These are phyloP conservation scores for Sebastes itinus DNA, from an alignment of 2,797 vertebrate species.

Conservation along the genomic window DNA sequence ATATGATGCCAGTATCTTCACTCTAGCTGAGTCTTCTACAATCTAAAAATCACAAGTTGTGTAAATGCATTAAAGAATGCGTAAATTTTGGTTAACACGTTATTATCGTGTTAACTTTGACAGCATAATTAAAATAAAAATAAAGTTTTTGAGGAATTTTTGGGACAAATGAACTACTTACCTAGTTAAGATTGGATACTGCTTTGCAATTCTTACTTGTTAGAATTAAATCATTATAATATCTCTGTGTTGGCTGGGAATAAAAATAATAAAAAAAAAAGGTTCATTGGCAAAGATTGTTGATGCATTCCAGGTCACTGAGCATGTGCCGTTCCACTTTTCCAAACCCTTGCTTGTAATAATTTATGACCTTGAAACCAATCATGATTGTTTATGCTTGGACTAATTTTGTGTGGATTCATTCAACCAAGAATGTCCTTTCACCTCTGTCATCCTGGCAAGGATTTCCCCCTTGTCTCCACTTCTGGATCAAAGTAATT, in stretches of 20 bases:
- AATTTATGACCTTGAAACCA: conserved; percentile 77
- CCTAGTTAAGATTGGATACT: background rate
- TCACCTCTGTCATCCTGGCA: conserved; percentile 57
- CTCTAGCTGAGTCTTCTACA: too few species aligned
- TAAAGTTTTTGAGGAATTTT: background rate
- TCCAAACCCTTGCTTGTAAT: conserved; percentile 65
- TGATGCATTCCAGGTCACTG: conserved; percentile 67
- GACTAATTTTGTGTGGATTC: conserved; percentile 64
- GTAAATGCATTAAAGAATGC: too few species aligned
- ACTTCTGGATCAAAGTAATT: conserved; percentile 34
- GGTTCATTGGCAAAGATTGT: conserved; percentile 52
- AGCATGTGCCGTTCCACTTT: conserved; percentile 67
- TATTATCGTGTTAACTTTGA: too few species aligned
- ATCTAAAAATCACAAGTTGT: too few species aligned
- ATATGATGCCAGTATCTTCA: too few species aligned
- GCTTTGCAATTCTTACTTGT: background rate
- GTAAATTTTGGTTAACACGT: too few species aligned
- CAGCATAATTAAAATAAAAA: too few species aligned
- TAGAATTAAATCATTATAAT: conserved; percentile 18
- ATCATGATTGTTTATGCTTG: conserved; percentile 77
- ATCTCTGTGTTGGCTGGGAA: conserved; percentile 16
- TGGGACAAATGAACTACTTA: background rate
- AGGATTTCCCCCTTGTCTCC: conserved; percentile 26
- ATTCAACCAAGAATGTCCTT: conserved; percentile 63
- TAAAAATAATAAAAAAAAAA: conserved; percentile 1